These are phyloP conservation scores for Gracilinanus agilis DNA, from an alignment of 2,113 vertebrate genomes.

Conservation along the genomic window DNA sequence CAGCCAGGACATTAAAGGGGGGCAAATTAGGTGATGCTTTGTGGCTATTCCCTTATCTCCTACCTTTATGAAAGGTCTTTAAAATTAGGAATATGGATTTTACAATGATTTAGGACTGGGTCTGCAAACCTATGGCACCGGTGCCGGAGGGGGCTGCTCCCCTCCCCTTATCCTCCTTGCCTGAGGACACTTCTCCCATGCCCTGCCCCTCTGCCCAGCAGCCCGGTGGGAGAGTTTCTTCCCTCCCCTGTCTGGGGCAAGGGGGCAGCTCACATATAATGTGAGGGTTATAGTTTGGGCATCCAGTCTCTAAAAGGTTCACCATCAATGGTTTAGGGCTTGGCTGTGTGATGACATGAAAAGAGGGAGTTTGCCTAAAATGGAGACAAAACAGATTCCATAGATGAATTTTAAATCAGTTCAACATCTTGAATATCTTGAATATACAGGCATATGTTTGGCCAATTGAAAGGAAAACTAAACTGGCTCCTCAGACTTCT, in stretches of 20 bases:
- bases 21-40: background rate
- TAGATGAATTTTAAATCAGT: background rate
- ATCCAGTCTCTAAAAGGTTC: too few relatives aligned
- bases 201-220: too few relatives aligned
- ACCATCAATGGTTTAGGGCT: background rate
- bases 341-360: background rate
- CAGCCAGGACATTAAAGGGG: background rate
- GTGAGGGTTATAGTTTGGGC: too few relatives aligned
- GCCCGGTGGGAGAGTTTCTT: too few relatives aligned
- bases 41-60: background rate
- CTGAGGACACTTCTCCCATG: too few relatives aligned
- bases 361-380: background rate
- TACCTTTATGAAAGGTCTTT: background rate
- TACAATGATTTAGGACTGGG: background rate
- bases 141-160: too few relatives aligned
- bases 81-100: background rate
- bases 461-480: background rate
- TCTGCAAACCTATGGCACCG: too few relatives aligned
- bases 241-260: too few relatives aligned
- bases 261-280: too few relatives aligned
- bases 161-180: too few relatives aligned
- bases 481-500: background rate
- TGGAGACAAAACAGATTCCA: background rate
- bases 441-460: background rate
- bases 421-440: background rate